phyloP scores from a whole-genome alignment of 2,888 invertebrate species.

The Elmis aenea region DNA sequence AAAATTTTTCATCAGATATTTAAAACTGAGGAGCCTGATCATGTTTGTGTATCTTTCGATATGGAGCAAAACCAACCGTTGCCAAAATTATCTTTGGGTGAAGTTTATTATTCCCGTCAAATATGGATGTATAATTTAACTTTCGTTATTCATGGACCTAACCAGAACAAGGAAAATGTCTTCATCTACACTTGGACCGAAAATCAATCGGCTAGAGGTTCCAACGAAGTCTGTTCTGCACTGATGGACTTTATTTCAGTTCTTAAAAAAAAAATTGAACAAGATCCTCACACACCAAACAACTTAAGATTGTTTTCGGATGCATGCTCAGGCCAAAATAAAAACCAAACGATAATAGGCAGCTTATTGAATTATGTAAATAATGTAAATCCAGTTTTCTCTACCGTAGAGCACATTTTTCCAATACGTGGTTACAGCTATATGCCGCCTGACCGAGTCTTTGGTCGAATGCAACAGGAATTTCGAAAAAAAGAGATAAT shows the following conservation, averaged over 20 bases:
- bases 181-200: slow-evolving; percentile 18
- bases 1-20: slow-evolving; percentile 26
- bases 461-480: no score
- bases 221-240: slow-evolving; percentile 17
- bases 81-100: slow-evolving; percentile 19
- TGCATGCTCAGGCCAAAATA: slow-evolving; percentile 22
- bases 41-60: no score
- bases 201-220: slow-evolving; percentile 14
- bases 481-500: slow-evolving; percentile 15
- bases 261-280: slow-evolving; percentile 3
- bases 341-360: slow-evolving; percentile 17
- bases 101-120: slow-evolving; percentile 23
- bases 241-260: no score
- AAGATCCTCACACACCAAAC: slow-evolving; percentile 1
- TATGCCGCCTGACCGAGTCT: slow-evolving; percentile 19
- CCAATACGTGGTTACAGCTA: slow-evolving; percentile 11
- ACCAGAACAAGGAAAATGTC: no score
- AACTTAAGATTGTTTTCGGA: slow-evolving; percentile 14
- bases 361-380: slow-evolving; percentile 13
- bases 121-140: slow-evolving; percentile 26
- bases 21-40: no score
- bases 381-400: slow-evolving; percentile 4
- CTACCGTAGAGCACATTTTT: slow-evolving; percentile 1
- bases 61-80: no score
- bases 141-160: no score